Base-by-base conservation (phyloP, 30 jellyfish, hydroid and myxozoan genomes). In the Rhopilema esculentum region DNA sequence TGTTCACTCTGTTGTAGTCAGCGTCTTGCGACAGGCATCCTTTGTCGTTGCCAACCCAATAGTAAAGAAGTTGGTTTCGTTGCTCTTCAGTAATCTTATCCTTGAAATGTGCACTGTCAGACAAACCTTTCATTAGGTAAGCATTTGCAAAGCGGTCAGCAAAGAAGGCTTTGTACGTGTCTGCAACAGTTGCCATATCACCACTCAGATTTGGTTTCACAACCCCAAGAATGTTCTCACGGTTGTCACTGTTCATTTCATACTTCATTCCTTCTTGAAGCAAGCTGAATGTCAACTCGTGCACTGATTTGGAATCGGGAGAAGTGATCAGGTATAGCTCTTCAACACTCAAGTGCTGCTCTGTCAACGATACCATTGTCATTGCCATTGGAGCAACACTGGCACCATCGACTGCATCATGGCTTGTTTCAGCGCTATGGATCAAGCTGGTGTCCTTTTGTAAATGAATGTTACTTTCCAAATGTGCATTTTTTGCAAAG, bases 241-340 rank as follows among this genome's bases (percentile, higher is more conserved):
- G 83, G 16, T 26, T 27, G 23, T 25, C 24, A 66, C 66, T 49
- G 31, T 65, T 65, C 93, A 85, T 85, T 24, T 72, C 93, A 50
- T 85, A 85, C 72, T 85, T 85, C 93, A 85, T 85, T n/a, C 83
- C 93, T 18, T 85, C 65, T 28, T 85, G 93, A 4, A 85, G 81
- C 63, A 51, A 33, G 51, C 88, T 85, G 76, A 85, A 85, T 7
- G 88, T 85, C 67, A 72, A 83, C 64, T 72, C 88, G 25, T 85
- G 93, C 53, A 73, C 62, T 27, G 88, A 23, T 16, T 65, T 62
- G 16, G 88, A 62, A 63, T 85, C 93, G 16, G 93, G 93, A 15
- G 93, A 88, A 15, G 93, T 85, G 17, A 85, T 62, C 88, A 75
- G 28, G 57, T 73, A 85, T 68, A 85, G 71, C n/a, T 75, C 93